A percentile compares a stretch with the other conserved stretches of the same genome.
Evolutionary conservation across 2,113 vertebrate species (phyloP).

Genomic region (Oreamnos americanus): DNA sequence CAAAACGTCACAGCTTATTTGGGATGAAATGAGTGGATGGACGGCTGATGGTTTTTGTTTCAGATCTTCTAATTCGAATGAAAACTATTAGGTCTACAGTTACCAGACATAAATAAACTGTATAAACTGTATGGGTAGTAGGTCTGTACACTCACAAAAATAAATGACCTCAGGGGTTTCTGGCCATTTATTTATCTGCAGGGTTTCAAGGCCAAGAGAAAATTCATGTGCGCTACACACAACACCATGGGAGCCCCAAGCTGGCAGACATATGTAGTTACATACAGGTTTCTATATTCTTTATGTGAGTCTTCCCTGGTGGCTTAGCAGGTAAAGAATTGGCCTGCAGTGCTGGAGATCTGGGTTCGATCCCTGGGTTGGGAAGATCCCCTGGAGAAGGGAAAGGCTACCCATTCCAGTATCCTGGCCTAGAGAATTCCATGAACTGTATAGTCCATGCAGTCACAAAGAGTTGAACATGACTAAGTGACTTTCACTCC

Average conservation of each 20-base stretch:
- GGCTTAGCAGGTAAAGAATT: neutral
- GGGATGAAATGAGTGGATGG: conserved; percentile 42
- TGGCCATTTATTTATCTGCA: neutral
- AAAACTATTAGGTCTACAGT: neutral
- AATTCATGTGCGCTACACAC: neutral
- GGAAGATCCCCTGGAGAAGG: neutral
- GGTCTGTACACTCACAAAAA: neutral
- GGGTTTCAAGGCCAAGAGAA: conserved; percentile 17
- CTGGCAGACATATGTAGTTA: neutral
- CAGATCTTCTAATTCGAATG: conserved; percentile 37
- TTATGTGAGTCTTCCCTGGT: neutral
- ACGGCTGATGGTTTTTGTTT: conserved; percentile 40
- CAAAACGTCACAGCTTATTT: conserved; percentile 36
- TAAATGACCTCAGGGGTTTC: conserved; percentile 47
- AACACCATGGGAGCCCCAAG: neutral
- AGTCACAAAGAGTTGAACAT: accelerated
- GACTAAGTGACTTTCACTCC: neutral
- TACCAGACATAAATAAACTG: neutral
- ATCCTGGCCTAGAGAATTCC: neutral
- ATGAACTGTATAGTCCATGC: neutral
- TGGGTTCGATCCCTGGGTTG: neutral
- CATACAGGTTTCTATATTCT: neutral
- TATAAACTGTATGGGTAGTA: neutral
- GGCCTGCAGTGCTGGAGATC: neutral
- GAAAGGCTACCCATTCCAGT: neutral